These are phyloP conservation scores for Ictalurus furcatus DNA, from an alignment of 2,113 vertebrate genomes.

Conservation along the genomic window DNA sequence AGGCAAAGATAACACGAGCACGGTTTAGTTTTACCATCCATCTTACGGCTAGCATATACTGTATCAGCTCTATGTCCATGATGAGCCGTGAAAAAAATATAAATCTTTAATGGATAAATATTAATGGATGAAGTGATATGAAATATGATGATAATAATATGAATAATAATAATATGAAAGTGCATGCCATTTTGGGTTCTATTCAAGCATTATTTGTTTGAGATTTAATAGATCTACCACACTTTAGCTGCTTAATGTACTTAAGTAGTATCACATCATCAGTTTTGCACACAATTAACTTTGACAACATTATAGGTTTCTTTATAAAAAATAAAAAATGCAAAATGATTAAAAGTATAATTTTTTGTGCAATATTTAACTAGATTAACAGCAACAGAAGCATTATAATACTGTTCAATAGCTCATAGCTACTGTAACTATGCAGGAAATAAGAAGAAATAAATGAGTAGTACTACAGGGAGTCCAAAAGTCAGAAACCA, in stretches of 20 bases:
- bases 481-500: neutral
- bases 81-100: neutral
- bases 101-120: neutral
- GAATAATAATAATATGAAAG: neutral
- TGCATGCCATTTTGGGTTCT: neutral
- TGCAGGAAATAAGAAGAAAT: neutral
- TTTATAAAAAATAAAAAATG: neutral
- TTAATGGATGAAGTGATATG: neutral
- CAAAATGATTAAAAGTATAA: neutral
- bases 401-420: neutral
- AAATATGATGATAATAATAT: too few relatives aligned
- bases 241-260: neutral
- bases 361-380: neutral
- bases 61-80: neutral
- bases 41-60: neutral
- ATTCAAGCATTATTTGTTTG: neutral
- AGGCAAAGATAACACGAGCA: neutral
- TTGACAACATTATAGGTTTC: neutral
- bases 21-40: neutral
- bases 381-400: neutral
- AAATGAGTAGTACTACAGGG: neutral
- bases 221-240: neutral
- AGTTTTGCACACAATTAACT: neutral
- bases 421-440: neutral
- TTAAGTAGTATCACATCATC: neutral